Evolutionary conservation across 2,113 vertebrate species (phyloP), one percentile per base, ranked within the genome.

Genomic region (Laterallus jamaicensis): DNA sequence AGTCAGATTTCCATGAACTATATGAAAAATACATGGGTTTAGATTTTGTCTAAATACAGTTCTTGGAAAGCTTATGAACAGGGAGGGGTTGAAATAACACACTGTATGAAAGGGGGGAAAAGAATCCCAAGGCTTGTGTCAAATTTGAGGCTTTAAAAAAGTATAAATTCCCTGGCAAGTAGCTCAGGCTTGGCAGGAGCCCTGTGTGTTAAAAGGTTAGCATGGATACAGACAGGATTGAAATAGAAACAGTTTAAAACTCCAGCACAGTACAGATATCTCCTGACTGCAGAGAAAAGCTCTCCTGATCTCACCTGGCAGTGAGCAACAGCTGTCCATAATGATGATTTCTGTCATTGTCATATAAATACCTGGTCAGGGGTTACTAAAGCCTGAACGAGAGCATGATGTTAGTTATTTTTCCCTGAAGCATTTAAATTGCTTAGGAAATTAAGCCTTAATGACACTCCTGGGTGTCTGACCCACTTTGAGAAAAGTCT

Each of bases 201-300:
- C 32, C 47, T 10, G 20, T 35, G 32, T 88, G 35, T 68, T 82
- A 39, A 66, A 86, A 91, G 77, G 74, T 79, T 73, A 80, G 58
- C 6, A 3, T 47, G 69, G 44, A 37, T 91, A 37, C 62, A 49
- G 84, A 88, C 60, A 87, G 71, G 58, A 82, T 68, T 0, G 0
- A 90, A 88, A 91, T 78, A 92, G 78, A 62, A 94, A 19, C 49
- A n/a, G 81, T 62, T 68, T 50, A 82, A 68, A 91, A 62, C 55
- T 82, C 20, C 17, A 56, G 40, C 54, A 14, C 37, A 76, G 62
- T 75, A n/a, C 39, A n/a, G 39, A 26, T 64, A 32, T 24, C 64
- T 44, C 26, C 55, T 77, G 71, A 47, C 68, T 64, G 1, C 6
- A 24, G 47, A n/a, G 80, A 35, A 73, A 40, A 84, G 58, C 80